Percentiles rank a stretch among this genome's conserved stretches.
Conservation (phyloP, 2,797 vertebrate species). For the Sarcoramphus papa region DNA sequence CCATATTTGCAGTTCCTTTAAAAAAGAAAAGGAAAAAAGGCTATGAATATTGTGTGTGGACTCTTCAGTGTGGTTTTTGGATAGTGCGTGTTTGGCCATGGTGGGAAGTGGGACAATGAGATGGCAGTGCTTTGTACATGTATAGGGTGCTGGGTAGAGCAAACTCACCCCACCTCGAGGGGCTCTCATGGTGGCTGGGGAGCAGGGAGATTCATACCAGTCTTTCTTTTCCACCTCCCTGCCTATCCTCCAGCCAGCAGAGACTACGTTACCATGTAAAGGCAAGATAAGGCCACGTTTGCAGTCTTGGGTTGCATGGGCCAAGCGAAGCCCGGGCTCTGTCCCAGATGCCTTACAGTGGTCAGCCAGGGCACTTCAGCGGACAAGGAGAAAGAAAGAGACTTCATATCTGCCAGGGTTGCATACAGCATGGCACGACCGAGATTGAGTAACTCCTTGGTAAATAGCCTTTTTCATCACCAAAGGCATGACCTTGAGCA, state of each 20-base stretch:
- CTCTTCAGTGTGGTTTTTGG: background rate
- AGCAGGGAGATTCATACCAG: background rate
- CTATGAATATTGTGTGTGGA: background rate
- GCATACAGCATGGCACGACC: background rate
- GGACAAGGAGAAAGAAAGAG: background rate
- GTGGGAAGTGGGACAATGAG: background rate
- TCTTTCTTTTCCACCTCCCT: background rate
- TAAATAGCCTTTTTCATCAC: background rate
- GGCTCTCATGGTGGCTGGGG: background rate
- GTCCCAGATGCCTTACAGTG: background rate
- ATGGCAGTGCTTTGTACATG: background rate
- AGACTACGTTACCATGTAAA: background rate
- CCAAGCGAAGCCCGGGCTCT: background rate
- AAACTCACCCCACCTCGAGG: fast-evolving
- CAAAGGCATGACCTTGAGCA: background rate
- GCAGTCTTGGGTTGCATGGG: background rate
- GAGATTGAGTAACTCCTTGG: background rate
- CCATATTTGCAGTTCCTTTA: background rate
- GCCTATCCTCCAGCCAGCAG: background rate
- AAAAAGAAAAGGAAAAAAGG: background rate
- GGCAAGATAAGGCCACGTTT: background rate
- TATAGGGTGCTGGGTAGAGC: background rate
- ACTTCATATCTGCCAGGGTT: background rate
- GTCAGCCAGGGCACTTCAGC: background rate
- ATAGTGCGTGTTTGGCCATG: background rate